Evolutionary conservation across 1,140 invertebrate genomes (phyloP), one percentile per base, ranked within the genome.

Genomic region (Monomorium pharaonis): DNA sequence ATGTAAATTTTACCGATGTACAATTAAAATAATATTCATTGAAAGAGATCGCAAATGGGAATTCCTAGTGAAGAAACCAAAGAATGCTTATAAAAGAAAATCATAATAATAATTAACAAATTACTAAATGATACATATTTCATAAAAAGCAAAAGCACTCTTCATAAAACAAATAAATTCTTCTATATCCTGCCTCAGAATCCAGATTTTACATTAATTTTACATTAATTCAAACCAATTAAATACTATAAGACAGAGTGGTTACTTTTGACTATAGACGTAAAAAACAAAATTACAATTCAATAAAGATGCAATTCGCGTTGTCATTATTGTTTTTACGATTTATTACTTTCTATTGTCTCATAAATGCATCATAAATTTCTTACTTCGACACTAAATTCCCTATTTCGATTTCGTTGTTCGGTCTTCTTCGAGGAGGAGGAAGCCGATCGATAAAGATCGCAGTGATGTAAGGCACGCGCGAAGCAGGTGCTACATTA

Each of bases 381-480:
- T 67, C 21, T 24, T 67, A 47, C 21, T 47, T 67, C 37, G 14
- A 44, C 24, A 67, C 9, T 44, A 44, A 44, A 44, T 67, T 21
- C 12, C 21, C 37, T 67, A 27, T 9, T 30, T 62, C 18, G 6
- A 62, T 63, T 72, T 44, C 6, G 24, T 44, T 44, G 24, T 16
- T 21, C 4, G 33, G 14, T 58, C 30, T 30, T 58, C 69, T 30
- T 7, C 16, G 27, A 42, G 14, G 10, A 54, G 18, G 12, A 44
- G 24, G 51, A 72, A 81, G 9, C 56, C 51, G 65, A 81, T 58
- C 51, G 78, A 81, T 84, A 84, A 84, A 84, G 70, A 60, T 76
- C 44, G n/a, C 14, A 21, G 18, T 16, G 42, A 76, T 33, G 47
- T 62, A 44, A 74, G 24, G n/a, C 54, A 56, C 49, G 33, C 37